phyloP scores from a whole-genome alignment of 2,888 invertebrate genomes.

The Adineta ricciae region DNA sequence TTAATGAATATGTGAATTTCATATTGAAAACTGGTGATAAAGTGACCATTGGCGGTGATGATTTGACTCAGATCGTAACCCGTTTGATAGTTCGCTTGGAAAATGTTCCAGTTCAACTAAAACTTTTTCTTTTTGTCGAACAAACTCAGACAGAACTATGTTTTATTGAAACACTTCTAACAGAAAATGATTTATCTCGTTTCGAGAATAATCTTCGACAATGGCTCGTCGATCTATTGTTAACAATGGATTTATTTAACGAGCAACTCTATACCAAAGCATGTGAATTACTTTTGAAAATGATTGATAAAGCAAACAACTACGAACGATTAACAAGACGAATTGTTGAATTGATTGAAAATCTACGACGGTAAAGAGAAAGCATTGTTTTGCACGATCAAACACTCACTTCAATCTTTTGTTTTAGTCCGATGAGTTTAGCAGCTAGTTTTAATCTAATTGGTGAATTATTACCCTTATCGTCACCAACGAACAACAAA shows the following conservation, averaged over 20 bases:
- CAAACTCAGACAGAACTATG: not conserved
- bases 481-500: not conserved
- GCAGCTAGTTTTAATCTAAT: not conserved
- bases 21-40: not conserved
- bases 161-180: not conserved
- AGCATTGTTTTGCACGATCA: not conserved
- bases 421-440: not conserved
- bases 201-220: not conserved
- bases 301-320: not conserved
- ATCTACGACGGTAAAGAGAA: not conserved
- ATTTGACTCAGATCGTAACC: not conserved
- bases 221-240: not conserved
- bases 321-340: not conserved
- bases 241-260: conserved; percentile 2
- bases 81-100: not conserved
- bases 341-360: not conserved
- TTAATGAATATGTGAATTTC: not conserved
- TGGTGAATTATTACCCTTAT: not conserved
- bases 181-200: not conserved
- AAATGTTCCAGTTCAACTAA: not conserved
- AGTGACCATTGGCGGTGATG: not conserved
- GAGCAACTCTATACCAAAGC: not conserved
- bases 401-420: not conserved
- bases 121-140: not conserved
- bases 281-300: conserved; percentile 5